Evolutionary conservation across 2,113 vertebrate species (phyloP).

Genomic region (Felis chaus): DNA sequence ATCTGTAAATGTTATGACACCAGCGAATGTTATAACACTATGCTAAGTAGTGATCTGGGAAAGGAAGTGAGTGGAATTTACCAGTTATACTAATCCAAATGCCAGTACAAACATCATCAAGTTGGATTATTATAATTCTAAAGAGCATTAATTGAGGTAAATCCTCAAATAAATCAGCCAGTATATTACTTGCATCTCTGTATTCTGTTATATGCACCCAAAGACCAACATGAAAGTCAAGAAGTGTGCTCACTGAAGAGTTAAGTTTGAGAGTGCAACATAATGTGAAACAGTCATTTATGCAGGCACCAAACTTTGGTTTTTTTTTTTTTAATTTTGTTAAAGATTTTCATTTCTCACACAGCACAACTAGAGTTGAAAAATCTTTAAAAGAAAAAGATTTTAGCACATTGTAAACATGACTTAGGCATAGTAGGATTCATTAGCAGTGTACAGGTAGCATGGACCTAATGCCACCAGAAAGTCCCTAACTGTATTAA

Average conservation of each 20-base stretch:
- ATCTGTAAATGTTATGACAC: not conserved
- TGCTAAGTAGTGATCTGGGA: not conserved
- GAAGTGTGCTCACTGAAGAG: not conserved
- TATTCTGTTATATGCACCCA: not conserved
- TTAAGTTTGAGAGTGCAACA: not conserved
- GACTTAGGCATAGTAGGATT: not conserved
- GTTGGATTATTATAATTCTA: not conserved
- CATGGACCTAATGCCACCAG: not conserved
- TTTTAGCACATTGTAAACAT: not conserved
- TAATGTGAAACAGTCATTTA: not conserved
- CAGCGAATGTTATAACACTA: not conserved
- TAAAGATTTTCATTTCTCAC: slow-evolving; percentile 53
- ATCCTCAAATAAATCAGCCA: not conserved
- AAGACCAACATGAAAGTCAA: not conserved
- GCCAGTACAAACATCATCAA: not conserved
- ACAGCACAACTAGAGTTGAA: not conserved
- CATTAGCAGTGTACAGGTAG: not conserved
- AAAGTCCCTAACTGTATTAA: not conserved
- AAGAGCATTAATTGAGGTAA: not conserved
- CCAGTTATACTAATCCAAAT: not conserved
- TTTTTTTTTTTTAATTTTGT: slow-evolving; percentile 32
- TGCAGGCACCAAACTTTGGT: not conserved
- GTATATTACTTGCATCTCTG: not conserved
- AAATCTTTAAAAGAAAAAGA: not conserved
- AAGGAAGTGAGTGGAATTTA: not conserved